Percentiles rank a stretch among this genome's conserved stretches.
These are phyloP conservation scores for Meloidogyne chitwoodi DNA, from an alignment of 1,140 invertebrate genomes.

Conservation along the genomic window DNA sequence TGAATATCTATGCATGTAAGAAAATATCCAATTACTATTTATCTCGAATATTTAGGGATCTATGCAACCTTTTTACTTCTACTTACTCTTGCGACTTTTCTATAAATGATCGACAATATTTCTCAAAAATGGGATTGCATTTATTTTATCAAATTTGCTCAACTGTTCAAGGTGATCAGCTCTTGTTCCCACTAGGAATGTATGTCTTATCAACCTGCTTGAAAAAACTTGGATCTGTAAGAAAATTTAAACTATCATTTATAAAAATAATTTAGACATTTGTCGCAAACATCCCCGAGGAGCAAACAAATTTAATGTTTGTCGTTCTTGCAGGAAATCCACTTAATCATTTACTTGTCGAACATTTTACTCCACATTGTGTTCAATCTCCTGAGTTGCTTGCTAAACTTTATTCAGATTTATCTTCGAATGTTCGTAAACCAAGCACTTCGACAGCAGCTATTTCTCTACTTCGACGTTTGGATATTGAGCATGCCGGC, in stretches of 20 bases:
- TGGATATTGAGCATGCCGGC: slow-evolving; percentile 39
- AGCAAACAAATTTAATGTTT: slow-evolving; percentile 33
- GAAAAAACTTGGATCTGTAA: slow-evolving; percentile 22
- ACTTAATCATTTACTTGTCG: slow-evolving; percentile 27
- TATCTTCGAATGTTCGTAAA: slow-evolving; percentile 34
- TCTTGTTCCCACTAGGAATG: slow-evolving; percentile 32
- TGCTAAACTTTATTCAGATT: slow-evolving; percentile 31
- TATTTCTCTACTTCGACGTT: slow-evolving; percentile 24
- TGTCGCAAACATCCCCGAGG: slow-evolving; percentile 19
- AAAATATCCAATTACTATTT: neutral
- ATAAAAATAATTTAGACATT: slow-evolving; percentile 22
- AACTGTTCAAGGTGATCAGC: slow-evolving; percentile 14
- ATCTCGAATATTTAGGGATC: neutral
- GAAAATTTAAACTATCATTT: neutral
- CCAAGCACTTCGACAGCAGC: slow-evolving; percentile 22
- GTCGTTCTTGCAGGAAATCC: slow-evolving; percentile 37
- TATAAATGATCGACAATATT: neutral
- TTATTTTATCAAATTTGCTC: slow-evolving; percentile 34
- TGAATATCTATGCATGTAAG: slow-evolving; percentile 37
- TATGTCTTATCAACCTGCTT: slow-evolving; percentile 27
- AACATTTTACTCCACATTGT: slow-evolving; percentile 40
- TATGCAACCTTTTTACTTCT: neutral
- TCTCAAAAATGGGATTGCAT: slow-evolving; percentile 19
- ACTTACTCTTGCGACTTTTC: slow-evolving; percentile 10
- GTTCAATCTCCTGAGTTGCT: slow-evolving; percentile 22